These are phyloP conservation scores for Caenorhabditis inopinata DNA, from an alignment of 1,140 invertebrate species.

Conservation along the genomic window DNA sequence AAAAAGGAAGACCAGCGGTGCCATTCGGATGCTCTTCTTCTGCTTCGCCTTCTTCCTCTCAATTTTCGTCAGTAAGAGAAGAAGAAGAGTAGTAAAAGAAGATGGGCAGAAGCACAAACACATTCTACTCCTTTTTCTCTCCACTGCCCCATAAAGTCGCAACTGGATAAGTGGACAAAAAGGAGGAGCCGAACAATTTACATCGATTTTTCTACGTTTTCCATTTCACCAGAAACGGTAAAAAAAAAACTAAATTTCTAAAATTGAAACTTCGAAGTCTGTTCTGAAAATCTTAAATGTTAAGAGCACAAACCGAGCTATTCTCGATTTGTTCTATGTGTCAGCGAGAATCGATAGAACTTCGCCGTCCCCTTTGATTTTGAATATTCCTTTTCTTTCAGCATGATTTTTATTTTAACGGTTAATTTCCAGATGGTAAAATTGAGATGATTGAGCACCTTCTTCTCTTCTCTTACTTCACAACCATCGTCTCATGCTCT, in stretches of 20 bases:
- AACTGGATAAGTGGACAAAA: slow-evolving; percentile 23
- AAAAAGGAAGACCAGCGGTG: background rate
- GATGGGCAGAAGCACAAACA: slow-evolving; percentile 11
- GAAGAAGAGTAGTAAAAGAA: slow-evolving; percentile 2
- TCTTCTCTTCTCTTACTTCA: background rate
- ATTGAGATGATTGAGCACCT: slow-evolving; percentile 4
- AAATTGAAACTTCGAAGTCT: too few species aligned
- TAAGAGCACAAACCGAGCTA: too few species aligned
- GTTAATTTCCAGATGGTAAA: background rate
- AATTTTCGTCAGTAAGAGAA: background rate
- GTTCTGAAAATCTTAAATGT: too few species aligned
- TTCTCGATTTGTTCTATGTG: too few species aligned
- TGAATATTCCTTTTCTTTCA: background rate
- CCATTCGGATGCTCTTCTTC: background rate
- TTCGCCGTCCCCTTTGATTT: background rate
- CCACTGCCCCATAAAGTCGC: background rate
- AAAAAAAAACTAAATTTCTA: too few species aligned
- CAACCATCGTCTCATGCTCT: background rate
- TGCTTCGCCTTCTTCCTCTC: background rate
- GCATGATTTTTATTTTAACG: background rate
- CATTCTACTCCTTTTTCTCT: background rate
- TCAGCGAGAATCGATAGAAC: too few species aligned
- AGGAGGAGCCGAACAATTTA: background rate
- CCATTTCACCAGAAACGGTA: too few species aligned
- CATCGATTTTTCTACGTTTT: background rate